Conservation (phyloP, 64 coral and sea anemone genomes). For the Exaiptasia diaphana region DNA sequence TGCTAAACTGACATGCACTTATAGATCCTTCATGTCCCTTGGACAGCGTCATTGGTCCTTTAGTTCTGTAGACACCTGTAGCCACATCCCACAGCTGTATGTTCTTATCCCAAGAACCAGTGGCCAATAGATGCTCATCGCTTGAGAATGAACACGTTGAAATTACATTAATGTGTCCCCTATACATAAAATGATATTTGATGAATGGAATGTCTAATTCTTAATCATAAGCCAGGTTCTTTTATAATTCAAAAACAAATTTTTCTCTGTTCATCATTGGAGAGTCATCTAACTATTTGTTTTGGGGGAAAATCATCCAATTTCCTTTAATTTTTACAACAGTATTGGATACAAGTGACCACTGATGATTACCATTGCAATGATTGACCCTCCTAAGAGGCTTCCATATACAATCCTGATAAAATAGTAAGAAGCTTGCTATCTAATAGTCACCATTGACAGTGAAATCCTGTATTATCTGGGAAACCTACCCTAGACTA, state of each 20-base stretch:
- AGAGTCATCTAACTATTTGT: not conserved
- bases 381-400: too few species aligned
- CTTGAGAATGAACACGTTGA: slow-evolving; percentile 78
- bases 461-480: too few species aligned
- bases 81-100: slow-evolving; percentile 91
- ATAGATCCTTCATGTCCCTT: slow-evolving; percentile 98
- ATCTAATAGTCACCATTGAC: too few species aligned
- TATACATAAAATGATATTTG: not conserved
- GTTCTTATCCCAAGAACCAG: slow-evolving; percentile 98
- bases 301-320: too few species aligned
- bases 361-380: too few species aligned
- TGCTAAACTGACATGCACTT: slow-evolving; percentile 85
- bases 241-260: not conserved
- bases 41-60: slow-evolving; percentile 77
- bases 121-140: slow-evolving; percentile 81
- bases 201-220: not conserved
- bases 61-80: slow-evolving; percentile 85
- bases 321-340: too few species aligned
- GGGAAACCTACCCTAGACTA: slow-evolving; percentile 50
- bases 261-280: not conserved
- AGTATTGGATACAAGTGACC: too few species aligned
- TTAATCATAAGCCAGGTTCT: not conserved
- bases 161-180: slow-evolving; percentile 88
- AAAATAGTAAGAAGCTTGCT: too few species aligned
- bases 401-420: too few species aligned